Evolutionary conservation across 2,797 vertebrate species (phyloP).

Genomic region (Lepus townsendii): DNA sequence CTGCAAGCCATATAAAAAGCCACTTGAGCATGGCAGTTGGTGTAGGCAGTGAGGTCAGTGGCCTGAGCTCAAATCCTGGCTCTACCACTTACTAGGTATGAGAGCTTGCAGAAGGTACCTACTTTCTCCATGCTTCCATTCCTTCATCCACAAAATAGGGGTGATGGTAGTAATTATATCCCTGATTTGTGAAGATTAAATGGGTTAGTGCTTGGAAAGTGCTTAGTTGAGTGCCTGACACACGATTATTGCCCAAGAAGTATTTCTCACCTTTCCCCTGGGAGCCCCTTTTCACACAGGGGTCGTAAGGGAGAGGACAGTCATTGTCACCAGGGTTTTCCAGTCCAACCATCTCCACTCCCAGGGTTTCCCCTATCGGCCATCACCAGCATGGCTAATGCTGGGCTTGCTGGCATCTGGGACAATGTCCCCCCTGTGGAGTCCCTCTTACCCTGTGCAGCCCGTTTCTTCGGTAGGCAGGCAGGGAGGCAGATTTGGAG

Average conservation of each 20-base stretch:
- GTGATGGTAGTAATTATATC: not conserved
- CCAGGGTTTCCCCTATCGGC: not conserved
- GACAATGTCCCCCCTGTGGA: not conserved
- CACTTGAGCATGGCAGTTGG: not conserved
- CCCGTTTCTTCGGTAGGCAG: slow-evolving; percentile 95
- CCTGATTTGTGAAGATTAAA: not conserved
- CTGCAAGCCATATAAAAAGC: not conserved
- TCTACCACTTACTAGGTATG: not conserved
- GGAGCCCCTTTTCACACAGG: not conserved
- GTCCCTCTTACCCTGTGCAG: slow-evolving; percentile 93
- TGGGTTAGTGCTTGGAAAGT: not conserved
- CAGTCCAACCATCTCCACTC: not conserved
- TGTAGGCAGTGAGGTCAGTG: not conserved
- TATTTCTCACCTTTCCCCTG: not conserved
- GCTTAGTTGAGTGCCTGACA: not conserved
- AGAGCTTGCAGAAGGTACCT: not conserved
- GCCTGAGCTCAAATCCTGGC: not conserved
- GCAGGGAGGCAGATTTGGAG: slow-evolving; percentile 95
- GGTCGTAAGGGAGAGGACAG: not conserved
- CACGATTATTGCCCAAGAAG: not conserved
- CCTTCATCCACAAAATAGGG: not conserved
- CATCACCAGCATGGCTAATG: too few relatives aligned
- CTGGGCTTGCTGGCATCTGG: not conserved
- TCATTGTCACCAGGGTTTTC: not conserved
- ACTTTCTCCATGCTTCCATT: not conserved